Evolutionary conservation across 2,113 vertebrate genomes (phyloP).

Genomic region (Cyanocitta stelleri): DNA sequence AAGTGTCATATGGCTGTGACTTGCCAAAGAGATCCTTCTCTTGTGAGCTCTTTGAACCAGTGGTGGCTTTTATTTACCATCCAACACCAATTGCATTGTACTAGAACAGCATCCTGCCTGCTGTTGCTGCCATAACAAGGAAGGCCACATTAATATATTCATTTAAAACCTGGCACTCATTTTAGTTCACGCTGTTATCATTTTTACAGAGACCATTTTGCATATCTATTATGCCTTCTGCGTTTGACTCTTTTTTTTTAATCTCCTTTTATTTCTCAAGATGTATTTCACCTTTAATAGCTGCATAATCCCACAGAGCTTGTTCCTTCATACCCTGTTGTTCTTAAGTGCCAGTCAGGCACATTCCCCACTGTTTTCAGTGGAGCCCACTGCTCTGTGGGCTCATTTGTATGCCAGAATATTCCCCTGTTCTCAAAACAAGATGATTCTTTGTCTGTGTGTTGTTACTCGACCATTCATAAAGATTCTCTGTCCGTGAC

Average conservation of each 20-base stretch:
- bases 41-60: background rate
- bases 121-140: background rate
- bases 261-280: background rate
- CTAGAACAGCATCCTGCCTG: background rate
- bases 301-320: background rate
- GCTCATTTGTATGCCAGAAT: background rate
- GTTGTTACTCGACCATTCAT: background rate
- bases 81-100: background rate
- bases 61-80: background rate
- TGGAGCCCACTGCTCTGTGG: background rate
- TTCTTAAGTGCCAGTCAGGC: background rate
- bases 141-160: background rate
- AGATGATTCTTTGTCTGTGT: background rate
- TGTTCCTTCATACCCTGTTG: background rate
- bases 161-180: background rate
- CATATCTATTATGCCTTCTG: background rate
- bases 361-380: background rate
- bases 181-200: background rate
- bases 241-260: background rate
- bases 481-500: background rate
- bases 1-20: background rate
- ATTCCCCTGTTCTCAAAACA: background rate
- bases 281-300: background rate
- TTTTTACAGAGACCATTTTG: background rate
- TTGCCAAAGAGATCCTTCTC: background rate